Conservation (phyloP, 2,797 vertebrate species). For the Potorous gilbertii region DNA sequence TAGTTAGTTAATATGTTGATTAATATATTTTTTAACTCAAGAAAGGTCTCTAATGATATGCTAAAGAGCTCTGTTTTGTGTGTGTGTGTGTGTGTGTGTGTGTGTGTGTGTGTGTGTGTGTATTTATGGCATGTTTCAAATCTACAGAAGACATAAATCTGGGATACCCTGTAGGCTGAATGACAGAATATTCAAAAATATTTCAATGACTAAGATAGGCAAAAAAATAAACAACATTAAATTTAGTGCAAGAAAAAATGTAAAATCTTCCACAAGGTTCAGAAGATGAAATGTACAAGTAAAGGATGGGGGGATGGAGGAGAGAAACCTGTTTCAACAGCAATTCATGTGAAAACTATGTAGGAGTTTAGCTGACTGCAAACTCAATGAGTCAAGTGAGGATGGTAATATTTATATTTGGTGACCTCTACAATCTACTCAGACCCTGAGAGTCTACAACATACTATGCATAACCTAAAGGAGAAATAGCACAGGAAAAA, state of each 20-base stretch:
- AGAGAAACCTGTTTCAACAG: neutral
- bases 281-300: neutral
- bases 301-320: neutral
- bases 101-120: too few relatives aligned
- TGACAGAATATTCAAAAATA: neutral
- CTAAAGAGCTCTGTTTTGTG: neutral
- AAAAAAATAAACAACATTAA: neutral
- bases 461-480: neutral
- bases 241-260: neutral
- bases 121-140: neutral
- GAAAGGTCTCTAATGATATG: neutral
- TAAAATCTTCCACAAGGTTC: neutral
- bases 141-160: neutral
- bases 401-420: neutral
- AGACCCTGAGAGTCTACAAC: neutral
- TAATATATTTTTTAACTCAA: neutral
- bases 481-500: neutral
- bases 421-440: neutral
- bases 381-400: neutral
- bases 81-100: too few relatives aligned
- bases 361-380: neutral
- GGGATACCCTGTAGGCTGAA: neutral
- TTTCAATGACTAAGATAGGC: neutral
- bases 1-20: neutral
- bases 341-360: neutral